Evolutionary conservation across 1,140 invertebrate species (phyloP), one percentile per base, ranked within the genome.

Genomic region (Heliconius congener): DNA sequence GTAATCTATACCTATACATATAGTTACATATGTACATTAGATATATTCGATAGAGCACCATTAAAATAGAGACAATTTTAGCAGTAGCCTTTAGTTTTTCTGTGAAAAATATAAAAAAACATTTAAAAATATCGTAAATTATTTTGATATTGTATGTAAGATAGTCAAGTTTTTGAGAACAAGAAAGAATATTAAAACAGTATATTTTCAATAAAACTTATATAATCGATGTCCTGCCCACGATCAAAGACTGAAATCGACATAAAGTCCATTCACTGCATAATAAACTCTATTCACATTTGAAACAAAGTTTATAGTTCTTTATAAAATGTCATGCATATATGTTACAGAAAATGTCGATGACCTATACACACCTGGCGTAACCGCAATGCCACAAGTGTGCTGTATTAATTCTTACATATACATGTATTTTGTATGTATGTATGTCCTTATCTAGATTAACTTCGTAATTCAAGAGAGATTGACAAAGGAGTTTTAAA

Each of bases 291-390:
- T 37, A 79, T 72, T 8, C 2, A 3, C 0, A 13, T 18, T 5
- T 8, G 8, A 0, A 11, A 50, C 82, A 86, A 46, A 70, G 77
- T 74, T 46, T 9, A 74, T 66, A 72, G 76, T 82, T 27, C 18
- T 2, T 79, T 83, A 52, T 30, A 4, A 8, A 55, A 4, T 72
- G 16, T 46, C 8, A 13, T 72, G 74, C 42, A 71, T 85, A 82
- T 81, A 84, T 82, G 86, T 82, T 87, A 86, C 85, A 83, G 83
- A 86, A 72, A 83, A 88, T 85, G 87, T 88, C 87, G 85, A 87
- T 87, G 87, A 88, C 87, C 87, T 80, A 87, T 75, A 87, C 86
- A 85, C 87, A 88, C 86, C 87, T 88, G 87, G 85, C 83, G 78
- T 82, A 87, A 88, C 86, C 85, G 82, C 87, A 86, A 85, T 84